Base-by-base conservation (phyloP, 2,888 invertebrate species). In the Brassicogethes aeneus region DNA sequence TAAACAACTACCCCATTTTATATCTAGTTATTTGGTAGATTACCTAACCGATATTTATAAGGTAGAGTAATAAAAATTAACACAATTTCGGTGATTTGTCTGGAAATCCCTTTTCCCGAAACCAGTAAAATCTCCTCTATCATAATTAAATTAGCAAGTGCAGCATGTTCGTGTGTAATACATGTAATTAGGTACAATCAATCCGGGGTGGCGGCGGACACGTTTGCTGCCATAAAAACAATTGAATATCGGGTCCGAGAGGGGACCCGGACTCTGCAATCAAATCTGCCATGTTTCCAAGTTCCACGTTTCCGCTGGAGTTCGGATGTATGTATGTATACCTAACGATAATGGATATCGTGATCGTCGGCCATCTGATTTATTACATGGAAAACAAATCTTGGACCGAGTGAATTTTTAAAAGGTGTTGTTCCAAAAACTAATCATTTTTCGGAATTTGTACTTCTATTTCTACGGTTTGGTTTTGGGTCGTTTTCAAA, bases 311-410 rank as follows among this genome's bases (percentile, higher is more conserved):
- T 39, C 41, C 34, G 40, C 29, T 36, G 41, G 51, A 54, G 54
- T 54, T 56, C 56, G 50, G 54, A 55, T 56, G 53, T 54, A 53
- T 53, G 50, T 47, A 50, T 53, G n/a, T n/a, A n/a, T n/a, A 51
- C 53, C 58, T 60, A 64, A 65, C 64, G 65, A 66, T 66, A 66
- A 66, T 66, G 64, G 64, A 65, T 65, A 66, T 64, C 63, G 61
- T 61, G 62, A 64, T 64, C 61, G 66, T 62, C 60, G 60, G 58
- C 58, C 62, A 64, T 65, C 65, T 67, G 66, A 67, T 67, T 67
- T 66, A 67, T 65, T 62, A 59, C 58, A 57, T 55, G 64, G 63
- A 64, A 65, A 66, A 63, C 65, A 65, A 64, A 64, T 65, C 65
- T 65, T 65, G 63, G 62, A 61, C n/a, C n/a, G n/a, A n/a, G n/a